These are phyloP conservation scores for Orchesella flavescens DNA, from an alignment of 2,888 invertebrate genomes.

Conservation along the genomic window DNA sequence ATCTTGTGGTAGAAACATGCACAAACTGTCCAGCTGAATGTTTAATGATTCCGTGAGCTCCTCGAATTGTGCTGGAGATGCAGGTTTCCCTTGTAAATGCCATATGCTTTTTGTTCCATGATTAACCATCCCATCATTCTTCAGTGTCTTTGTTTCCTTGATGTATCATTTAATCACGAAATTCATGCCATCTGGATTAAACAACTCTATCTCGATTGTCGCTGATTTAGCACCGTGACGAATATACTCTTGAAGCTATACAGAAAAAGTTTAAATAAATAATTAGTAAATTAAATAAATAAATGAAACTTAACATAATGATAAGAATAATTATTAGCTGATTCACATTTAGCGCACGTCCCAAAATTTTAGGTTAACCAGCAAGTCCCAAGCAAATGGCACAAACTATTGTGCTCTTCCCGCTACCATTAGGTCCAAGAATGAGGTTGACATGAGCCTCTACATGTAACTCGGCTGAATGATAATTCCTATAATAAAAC, in stretches of 20 bases:
- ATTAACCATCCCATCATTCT: no score
- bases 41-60: conserved; percentile 73
- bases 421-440: conserved; percentile 85
- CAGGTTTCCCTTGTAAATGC: conserved; percentile 73
- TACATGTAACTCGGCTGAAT: conserved; percentile 81
- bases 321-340: no score
- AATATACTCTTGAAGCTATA: conserved; percentile 83
- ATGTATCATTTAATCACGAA: conserved; percentile 78
- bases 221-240: conserved; percentile 82
- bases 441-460: conserved; percentile 85
- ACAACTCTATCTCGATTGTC: conserved; percentile 84
- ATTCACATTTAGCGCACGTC: conserved; percentile 79
- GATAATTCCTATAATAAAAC: conserved; percentile 81
- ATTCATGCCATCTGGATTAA: conserved; percentile 76
- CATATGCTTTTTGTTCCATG: conserved; percentile 67
- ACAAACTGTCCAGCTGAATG: conserved; percentile 84
- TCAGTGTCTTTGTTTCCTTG: conserved; percentile 10
- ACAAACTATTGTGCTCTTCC: conserved; percentile 94
- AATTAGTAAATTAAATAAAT: not conserved
- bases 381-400: conserved; percentile 93
- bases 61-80: conserved; percentile 69
- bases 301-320: not conserved
- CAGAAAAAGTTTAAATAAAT: not conserved
- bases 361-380: conserved; percentile 86
- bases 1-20: conserved; percentile 97